Conservation (phyloP, 2,113 vertebrate species). For the Silurus meridionalis region DNA sequence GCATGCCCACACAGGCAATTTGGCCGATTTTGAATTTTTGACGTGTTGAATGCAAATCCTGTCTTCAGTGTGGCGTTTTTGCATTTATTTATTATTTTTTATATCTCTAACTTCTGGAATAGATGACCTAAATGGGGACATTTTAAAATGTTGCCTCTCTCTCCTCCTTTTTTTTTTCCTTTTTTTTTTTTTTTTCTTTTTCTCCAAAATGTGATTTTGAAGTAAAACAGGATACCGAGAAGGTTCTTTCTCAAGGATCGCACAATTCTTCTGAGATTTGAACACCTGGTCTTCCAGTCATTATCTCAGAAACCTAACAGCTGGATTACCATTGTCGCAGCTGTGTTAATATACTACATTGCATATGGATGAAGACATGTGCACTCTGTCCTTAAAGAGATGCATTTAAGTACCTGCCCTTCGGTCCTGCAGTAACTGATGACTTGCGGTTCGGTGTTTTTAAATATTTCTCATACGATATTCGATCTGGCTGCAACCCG, state of each 20-base stretch:
- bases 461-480: neutral
- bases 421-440: slow-evolving; percentile 26
- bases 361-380: neutral
- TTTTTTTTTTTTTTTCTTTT: too few relatives aligned
- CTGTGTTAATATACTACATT: neutral
- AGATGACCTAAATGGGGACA: too few relatives aligned
- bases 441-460: slow-evolving; percentile 28
- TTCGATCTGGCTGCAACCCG: slow-evolving; percentile 1
- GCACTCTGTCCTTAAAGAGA: neutral
- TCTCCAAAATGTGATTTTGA: too few relatives aligned
- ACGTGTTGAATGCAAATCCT: too few relatives aligned
- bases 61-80: too few relatives aligned
- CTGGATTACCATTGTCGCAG: neutral
- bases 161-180: too few relatives aligned
- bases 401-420: slow-evolving; percentile 5
- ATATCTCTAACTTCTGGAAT: too few relatives aligned
- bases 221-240: neutral
- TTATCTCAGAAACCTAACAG: neutral
- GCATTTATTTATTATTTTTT: too few relatives aligned
- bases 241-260: neutral
- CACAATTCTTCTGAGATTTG: neutral
- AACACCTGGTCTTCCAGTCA: neutral
- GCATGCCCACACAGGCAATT: too few relatives aligned
- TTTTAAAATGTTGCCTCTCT: too few relatives aligned
- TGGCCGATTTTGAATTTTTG: too few relatives aligned